Percentiles rank a stretch among this genome's conserved stretches.
phyloP scores from a whole-genome alignment of 2,797 vertebrate species.

The Tapera naevia region DNA sequence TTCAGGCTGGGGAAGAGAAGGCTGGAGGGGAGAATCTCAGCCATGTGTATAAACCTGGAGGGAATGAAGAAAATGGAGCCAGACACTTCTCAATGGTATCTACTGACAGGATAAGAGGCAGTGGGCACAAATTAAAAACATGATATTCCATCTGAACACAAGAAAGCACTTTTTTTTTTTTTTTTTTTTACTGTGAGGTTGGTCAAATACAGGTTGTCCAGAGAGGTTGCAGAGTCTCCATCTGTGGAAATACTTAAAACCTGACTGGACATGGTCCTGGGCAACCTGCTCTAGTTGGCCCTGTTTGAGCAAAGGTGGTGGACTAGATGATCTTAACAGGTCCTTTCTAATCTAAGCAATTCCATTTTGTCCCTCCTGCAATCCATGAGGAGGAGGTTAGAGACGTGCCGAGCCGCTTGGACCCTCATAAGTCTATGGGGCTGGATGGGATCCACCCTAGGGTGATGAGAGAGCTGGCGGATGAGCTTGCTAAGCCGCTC shows the following conservation, averaged over 20 bases:
- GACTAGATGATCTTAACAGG: neutral
- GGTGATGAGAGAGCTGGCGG: no score
- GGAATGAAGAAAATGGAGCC: neutral
- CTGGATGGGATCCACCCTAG: no score
- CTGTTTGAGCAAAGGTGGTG: neutral
- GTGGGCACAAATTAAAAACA: neutral
- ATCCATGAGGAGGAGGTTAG: no score
- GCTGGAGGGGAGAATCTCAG: neutral
- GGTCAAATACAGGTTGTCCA: neutral
- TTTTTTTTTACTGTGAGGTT: neutral
- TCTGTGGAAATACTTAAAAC: neutral
- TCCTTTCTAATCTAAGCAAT: neutral
- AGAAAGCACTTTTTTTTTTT: neutral
- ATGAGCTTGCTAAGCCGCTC: no score
- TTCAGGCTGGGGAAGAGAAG: neutral
- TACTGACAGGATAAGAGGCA: neutral
- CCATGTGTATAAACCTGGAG: neutral
- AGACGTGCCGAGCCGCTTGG: no score
- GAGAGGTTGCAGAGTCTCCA: fast-evolving
- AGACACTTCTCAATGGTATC: neutral
- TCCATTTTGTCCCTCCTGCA: neutral
- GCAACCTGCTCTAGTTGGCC: neutral
- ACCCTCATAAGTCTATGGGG: no score
- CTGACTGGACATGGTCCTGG: neutral
- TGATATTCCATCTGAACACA: neutral